These are phyloP conservation scores for Acanthosepion pharaonis DNA, from an alignment of 2,888 invertebrate genomes.

Conservation along the genomic window DNA sequence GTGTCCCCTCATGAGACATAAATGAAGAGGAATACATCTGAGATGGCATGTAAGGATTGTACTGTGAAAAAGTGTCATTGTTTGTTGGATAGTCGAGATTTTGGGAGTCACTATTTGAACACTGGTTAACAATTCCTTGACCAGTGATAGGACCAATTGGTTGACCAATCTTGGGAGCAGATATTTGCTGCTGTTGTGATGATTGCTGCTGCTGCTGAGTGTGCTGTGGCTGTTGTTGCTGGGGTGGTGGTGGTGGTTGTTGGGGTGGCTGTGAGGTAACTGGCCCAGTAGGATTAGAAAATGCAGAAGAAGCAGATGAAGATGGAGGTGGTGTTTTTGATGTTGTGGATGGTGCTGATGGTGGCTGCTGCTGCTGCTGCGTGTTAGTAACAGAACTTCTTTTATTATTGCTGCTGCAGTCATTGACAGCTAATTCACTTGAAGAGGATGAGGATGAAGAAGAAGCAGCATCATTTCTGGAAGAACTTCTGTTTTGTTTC, in stretches of 20 bases:
- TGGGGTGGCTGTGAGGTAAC: not conserved
- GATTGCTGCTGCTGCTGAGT: not conserved
- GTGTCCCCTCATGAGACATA: slow-evolving; percentile 71
- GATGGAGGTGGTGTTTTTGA: slow-evolving; percentile 25
- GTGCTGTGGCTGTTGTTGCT: not conserved
- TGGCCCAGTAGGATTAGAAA: slow-evolving; percentile 35
- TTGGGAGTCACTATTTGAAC: not conserved
- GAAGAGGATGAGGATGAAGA: slow-evolving; percentile 41
- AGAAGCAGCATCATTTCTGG: slow-evolving; percentile 44
- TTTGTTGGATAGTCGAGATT: not conserved
- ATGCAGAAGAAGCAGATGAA: slow-evolving; percentile 38
- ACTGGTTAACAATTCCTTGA: slow-evolving; percentile 22
- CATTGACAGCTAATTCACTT: not conserved
- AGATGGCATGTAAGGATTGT: slow-evolving; percentile 70
- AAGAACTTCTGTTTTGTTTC: slow-evolving; percentile 41
- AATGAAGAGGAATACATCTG: slow-evolving; percentile 72
- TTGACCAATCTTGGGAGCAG: not conserved
- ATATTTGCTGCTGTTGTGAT: not conserved
- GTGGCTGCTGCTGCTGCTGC: not conserved
- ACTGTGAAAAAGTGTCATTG: slow-evolving; percentile 53
- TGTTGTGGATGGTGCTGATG: not conserved
- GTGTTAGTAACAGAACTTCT: not conserved
- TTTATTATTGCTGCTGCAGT: not conserved
- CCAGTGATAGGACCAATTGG: slow-evolving; percentile 35
- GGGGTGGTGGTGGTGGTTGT: not conserved